A percentile compares a stretch with the other conserved stretches of the same genome.
Evolutionary conservation across 1,140 invertebrate genomes (phyloP).

Genomic region (Achatina immaculata): DNA sequence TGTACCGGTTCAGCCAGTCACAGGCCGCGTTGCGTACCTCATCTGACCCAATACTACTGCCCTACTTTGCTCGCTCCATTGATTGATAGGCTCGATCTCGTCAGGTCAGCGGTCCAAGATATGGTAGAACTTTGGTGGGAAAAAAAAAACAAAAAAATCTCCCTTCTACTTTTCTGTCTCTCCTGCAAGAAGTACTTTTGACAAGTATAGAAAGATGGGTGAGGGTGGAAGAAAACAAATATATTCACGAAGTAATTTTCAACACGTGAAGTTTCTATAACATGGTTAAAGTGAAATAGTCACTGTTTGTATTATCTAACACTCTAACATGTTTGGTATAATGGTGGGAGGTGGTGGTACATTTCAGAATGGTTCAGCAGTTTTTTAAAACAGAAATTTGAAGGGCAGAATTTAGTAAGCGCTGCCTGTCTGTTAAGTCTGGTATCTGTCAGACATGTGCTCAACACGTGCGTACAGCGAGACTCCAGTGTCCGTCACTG

Average conservation of each 20-base stretch:
- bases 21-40: slow-evolving; percentile 31
- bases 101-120: slow-evolving; percentile 27
- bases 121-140: not conserved
- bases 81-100: slow-evolving; percentile 37
- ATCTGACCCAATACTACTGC: slow-evolving; percentile 47
- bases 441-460: no score
- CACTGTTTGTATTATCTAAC: not conserved
- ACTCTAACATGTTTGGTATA: no score
- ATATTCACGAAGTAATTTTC: not conserved
- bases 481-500: no score
- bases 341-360: no score
- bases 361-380: no score
- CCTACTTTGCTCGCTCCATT: slow-evolving; percentile 42
- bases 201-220: not conserved
- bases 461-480: no score
- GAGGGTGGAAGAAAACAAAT: not conserved
- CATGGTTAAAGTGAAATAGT: not conserved
- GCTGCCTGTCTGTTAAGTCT: no score
- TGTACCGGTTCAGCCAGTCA: slow-evolving; percentile 22
- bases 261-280: not conserved
- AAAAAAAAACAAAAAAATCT: no score
- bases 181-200: not conserved
- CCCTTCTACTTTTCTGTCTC: not conserved
- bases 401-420: no score
- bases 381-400: no score